Percentiles rank a stretch among this genome's conserved stretches.
Evolutionary conservation across 2,797 vertebrate species (phyloP).

Genomic region (Eidolon dupreanum): DNA sequence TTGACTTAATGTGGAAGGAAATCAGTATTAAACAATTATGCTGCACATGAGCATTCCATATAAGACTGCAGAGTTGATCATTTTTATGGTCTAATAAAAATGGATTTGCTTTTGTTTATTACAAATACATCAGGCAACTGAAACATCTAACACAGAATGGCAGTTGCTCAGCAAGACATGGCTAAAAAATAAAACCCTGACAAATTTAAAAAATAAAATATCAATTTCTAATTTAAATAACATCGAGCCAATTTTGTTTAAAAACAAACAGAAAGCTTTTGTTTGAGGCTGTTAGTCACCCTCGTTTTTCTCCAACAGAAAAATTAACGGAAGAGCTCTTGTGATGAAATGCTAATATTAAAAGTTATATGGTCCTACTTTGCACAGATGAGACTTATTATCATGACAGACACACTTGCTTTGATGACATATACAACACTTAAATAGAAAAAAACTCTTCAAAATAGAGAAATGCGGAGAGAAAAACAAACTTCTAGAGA

Average conservation of each 20-base stretch:
- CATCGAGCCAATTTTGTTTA: not conserved
- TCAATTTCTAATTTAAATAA: constrained; percentile 29
- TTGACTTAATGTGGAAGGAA: constrained; percentile 55
- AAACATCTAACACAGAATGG: not conserved
- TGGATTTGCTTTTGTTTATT: constrained; percentile 25
- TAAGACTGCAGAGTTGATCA: not conserved
- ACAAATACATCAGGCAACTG: constrained; percentile 1
- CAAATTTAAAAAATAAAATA: not conserved
- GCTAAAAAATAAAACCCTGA: not conserved
- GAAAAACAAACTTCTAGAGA: constrained; percentile 47
- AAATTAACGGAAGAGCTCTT: not conserved
- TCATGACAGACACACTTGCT: not conserved
- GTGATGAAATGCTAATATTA: not conserved
- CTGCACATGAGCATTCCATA: not conserved
- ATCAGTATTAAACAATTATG: constrained; percentile 44
- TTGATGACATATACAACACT: constrained; percentile 1
- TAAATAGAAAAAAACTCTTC: not conserved
- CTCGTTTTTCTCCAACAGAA: not conserved
- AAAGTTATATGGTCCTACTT: not conserved
- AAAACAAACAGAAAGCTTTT: constrained; percentile 14
- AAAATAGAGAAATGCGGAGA: constrained; percentile 6
- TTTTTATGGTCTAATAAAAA: constrained; percentile 61
- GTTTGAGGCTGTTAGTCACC: not conserved
- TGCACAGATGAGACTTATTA: not conserved
- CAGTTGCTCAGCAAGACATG: not conserved